Evolutionary conservation across 2,797 vertebrate genomes (phyloP), one percentile per base, ranked within the genome.

Genomic region (Cichlasoma orientale): DNA sequence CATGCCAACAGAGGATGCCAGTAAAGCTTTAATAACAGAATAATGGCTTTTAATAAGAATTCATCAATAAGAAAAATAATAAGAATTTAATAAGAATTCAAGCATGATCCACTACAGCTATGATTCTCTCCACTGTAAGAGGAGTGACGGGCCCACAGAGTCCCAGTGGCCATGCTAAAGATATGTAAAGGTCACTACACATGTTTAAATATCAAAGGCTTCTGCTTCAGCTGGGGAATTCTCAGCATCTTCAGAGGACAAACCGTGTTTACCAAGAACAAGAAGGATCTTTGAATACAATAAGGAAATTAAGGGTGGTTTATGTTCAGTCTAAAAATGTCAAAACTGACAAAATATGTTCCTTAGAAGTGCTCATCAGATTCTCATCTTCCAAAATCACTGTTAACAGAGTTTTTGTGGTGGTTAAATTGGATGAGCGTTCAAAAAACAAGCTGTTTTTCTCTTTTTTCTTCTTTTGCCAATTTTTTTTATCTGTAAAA

Each of bases 131-230:
- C 82, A 21, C 74, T 38, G 18, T 77, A 88, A 82, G 72, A 63
- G 76, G 79, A 84, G 76, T 66, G 90, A 86, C 79, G 80, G 77
- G 75, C 74, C 53, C 75, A 29, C 55, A 68, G 77, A 71, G 88
- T 83, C 86, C 8, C 75, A 38, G 25, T 29, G 73, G 58, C 66
- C 75, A 81, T 58, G 72, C 78, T 41, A 84, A 71, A 77, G 41
- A 69, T 5, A 74, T 54, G 73, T 69, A 88, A 90, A 88, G 85
- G 86, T 91, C 79, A 89, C 27, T 19, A 19, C 1, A 6, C 38
- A 63, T 85, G 75, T 61, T 83, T 55, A 88, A 92, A 90, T 81
- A 89, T 80, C 88, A 88, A 79, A 77, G 36, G 69, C 31, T 75
- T 21, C 58, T 78, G 25, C 56, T 61, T 77, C 31, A 33, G 33